phyloP scores from a whole-genome alignment of 2,888 invertebrate species.

The Aphodius granarius region DNA sequence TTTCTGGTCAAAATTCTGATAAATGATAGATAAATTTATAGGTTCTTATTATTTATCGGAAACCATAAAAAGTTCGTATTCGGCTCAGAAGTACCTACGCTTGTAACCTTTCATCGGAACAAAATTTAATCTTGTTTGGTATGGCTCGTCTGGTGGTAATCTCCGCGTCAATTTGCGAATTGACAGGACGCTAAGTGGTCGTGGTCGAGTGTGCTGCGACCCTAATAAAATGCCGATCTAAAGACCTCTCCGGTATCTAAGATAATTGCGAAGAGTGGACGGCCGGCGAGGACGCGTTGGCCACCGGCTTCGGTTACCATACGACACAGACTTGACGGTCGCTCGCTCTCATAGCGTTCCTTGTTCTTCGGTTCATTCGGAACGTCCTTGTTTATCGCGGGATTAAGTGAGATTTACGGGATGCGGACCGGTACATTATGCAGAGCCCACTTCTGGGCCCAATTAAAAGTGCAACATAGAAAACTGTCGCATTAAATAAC shows the following conservation, averaged over 20 bases:
- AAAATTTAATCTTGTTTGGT: not conserved
- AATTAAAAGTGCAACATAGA: conserved; percentile 47
- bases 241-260: conserved; percentile 34
- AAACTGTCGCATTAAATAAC: conserved; percentile 46
- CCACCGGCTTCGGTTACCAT: conserved; percentile 24
- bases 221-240: conserved; percentile 39
- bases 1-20: too few relatives aligned
- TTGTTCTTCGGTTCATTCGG: conserved; percentile 17
- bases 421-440: conserved; percentile 42
- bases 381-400: conserved; percentile 24
- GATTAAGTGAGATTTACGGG: conserved; percentile 39
- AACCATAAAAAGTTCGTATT: too few relatives aligned
- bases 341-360: conserved; percentile 17
- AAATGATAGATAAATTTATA: too few relatives aligned
- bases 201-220: conserved; percentile 24
- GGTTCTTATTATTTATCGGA: too few relatives aligned
- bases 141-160: not conserved
- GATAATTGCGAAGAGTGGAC: conserved; percentile 29
- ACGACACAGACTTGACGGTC: conserved; percentile 23
- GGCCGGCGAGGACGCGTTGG: conserved; percentile 2
- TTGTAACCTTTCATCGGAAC: not conserved
- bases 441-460: conserved; percentile 46
- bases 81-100: too few relatives aligned
- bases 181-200: conserved; percentile 37
- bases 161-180: conserved; percentile 32